Percentiles rank a stretch among this genome's conserved stretches.
Evolutionary conservation across 2,888 invertebrate genomes (phyloP).

Genomic region (Hoplodrina ambigua): DNA sequence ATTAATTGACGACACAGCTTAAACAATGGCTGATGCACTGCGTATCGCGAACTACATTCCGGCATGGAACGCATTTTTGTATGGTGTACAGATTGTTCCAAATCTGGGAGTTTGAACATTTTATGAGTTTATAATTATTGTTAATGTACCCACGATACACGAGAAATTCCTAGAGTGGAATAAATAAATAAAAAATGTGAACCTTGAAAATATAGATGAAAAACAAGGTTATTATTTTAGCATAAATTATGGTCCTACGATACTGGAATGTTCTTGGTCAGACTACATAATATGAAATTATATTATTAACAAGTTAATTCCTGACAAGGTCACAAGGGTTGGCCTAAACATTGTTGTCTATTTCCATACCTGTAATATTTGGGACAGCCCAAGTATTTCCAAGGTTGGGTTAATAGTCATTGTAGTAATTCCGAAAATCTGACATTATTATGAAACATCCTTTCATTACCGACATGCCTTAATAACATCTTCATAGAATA

Average conservation of each 20-base stretch:
- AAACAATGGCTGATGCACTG: no score
- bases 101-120: no score
- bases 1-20: no score
- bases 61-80: no score
- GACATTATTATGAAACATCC: constrained; percentile 68
- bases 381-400: constrained; percentile 34
- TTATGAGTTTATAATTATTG: no score
- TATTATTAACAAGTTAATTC: not conserved
- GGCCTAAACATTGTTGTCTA: constrained; percentile 21
- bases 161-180: no score
- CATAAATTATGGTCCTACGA: not conserved
- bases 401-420: constrained; percentile 25
- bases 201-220: no score
- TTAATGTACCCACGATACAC: no score
- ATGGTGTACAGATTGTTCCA: no score
- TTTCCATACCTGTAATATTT: constrained; percentile 22
- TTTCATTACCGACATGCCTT: constrained; percentile 68
- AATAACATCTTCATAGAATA: constrained; percentile 69
- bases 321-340: not conserved
- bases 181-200: no score
- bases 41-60: no score
- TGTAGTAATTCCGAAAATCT: constrained; percentile 67
- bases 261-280: not conserved
- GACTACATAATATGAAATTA: not conserved
- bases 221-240: not conserved